These are phyloP conservation scores for Netelia melanura DNA, from an alignment of 2,888 invertebrate genomes.

Conservation along the genomic window DNA sequence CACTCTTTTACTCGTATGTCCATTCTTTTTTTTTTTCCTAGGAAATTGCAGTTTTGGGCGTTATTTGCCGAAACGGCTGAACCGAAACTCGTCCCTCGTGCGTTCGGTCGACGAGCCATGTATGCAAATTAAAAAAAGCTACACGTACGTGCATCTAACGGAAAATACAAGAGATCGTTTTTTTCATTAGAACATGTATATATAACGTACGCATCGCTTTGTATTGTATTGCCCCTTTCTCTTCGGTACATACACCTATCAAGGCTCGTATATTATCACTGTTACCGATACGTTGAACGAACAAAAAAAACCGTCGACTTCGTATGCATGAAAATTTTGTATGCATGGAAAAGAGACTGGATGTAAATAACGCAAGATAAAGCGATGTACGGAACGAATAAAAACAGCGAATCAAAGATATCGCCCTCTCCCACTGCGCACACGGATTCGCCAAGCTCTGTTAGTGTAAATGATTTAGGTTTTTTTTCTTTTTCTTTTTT, in stretches of 20 bases:
- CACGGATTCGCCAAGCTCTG: neutral
- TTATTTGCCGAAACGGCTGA: conserved; percentile 24
- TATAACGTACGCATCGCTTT: neutral
- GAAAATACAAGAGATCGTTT: conserved; percentile 7
- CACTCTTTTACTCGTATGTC: neutral
- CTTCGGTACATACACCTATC: neutral
- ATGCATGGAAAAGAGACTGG: conserved; percentile 63
- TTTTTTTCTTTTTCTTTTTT: neutral
- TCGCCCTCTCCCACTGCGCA: conserved; percentile 8
- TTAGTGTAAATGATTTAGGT: neutral
- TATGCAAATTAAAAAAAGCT: conserved; percentile 47
- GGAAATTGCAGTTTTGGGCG: conserved; percentile 23
- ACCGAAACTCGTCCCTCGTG: conserved; percentile 13
- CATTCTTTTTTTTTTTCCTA: neutral
- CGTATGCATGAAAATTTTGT: conserved; percentile 65
- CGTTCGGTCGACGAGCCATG: conserved; percentile 13
- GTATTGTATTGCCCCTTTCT: conserved; percentile 10
- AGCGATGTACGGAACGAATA: conserved; percentile 18
- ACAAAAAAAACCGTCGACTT: conserved; percentile 50
- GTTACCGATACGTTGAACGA: conserved; percentile 29
- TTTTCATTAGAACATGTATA: neutral
- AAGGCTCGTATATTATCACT: conserved; percentile 29
- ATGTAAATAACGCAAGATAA: conserved; percentile 54
- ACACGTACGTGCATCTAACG: neutral
- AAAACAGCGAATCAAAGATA: conserved; percentile 28